Percentiles rank a stretch among this genome's conserved stretches.
phyloP scores from a whole-genome alignment of 1,140 invertebrate genomes.

The Pemphigus obesinymphae region DNA sequence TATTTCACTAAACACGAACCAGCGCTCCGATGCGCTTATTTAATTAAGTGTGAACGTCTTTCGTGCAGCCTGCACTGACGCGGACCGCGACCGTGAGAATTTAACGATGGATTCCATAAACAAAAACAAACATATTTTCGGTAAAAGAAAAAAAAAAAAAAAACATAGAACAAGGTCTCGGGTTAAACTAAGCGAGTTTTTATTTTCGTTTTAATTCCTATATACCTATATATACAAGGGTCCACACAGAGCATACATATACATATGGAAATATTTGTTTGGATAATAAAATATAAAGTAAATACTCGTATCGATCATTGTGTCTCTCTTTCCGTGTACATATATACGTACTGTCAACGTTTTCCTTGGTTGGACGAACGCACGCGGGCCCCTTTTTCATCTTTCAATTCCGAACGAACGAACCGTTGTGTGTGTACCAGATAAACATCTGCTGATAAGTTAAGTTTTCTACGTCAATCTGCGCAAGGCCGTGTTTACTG shows the following conservation, averaged over 20 bases:
- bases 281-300: not conserved
- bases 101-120: not conserved
- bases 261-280: not conserved
- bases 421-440: not conserved
- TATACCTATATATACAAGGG: too few relatives aligned
- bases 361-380: not conserved
- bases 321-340: not conserved
- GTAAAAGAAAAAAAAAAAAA: not conserved
- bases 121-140: not conserved
- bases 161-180: too few relatives aligned
- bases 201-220: not conserved
- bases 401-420: constrained; percentile 3
- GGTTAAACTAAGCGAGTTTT: not conserved
- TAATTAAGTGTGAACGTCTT: too few relatives aligned
- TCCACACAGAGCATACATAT: not conserved
- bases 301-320: constrained; percentile 33
- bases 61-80: too few relatives aligned
- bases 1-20: not conserved
- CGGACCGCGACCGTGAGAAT: not conserved
- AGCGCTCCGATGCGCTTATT: too few relatives aligned
- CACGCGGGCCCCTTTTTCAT: not conserved
- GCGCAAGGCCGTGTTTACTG: constrained; percentile 30
- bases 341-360: not conserved
- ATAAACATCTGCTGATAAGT: constrained; percentile 40
- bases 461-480: constrained; percentile 37